phyloP scores from a whole-genome alignment of 1,140 invertebrate genomes.

The Musca domestica region DNA sequence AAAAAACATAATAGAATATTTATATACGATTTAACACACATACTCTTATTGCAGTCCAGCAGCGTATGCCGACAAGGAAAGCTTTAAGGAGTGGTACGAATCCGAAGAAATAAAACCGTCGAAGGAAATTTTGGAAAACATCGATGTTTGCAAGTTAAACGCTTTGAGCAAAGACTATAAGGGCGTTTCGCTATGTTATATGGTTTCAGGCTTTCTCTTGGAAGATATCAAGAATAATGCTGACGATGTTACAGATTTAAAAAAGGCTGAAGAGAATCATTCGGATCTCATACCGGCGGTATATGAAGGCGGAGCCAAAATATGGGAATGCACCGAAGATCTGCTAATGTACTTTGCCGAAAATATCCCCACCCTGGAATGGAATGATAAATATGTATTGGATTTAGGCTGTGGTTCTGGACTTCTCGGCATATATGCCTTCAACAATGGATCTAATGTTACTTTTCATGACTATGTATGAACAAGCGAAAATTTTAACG shows the following conservation, averaged over 20 bases:
- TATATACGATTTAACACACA: no score
- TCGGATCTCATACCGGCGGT: slow-evolving; percentile 70
- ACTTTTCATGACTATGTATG: slow-evolving; percentile 91
- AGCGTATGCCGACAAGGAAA: not conserved
- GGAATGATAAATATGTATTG: slow-evolving; percentile 59
- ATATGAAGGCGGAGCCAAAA: slow-evolving; percentile 83
- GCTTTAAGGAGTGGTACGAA: slow-evolving; percentile 45
- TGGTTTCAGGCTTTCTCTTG: slow-evolving; percentile 41
- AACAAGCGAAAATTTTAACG: not conserved
- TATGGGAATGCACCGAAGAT: slow-evolving; percentile 87
- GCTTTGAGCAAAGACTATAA: slow-evolving; percentile 32
- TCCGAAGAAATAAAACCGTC: slow-evolving; percentile 31
- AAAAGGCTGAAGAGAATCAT: slow-evolving; percentile 64
- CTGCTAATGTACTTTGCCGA: slow-evolving; percentile 64
- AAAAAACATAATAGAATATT: no score
- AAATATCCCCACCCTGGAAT: slow-evolving; percentile 33
- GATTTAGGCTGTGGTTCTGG: slow-evolving; percentile 88
- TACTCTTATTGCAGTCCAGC: not conserved
- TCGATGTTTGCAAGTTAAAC: slow-evolving; percentile 52
- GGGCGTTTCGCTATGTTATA: slow-evolving; percentile 30
- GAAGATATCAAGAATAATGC: slow-evolving; percentile 47
- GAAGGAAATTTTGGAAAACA: slow-evolving; percentile 31
- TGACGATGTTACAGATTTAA: slow-evolving; percentile 53
- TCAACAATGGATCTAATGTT: slow-evolving; percentile 65
- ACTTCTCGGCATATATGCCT: slow-evolving; percentile 72